Conservation (phyloP, 2,113 vertebrate genomes). For the Lethenteron reissneri region DNA sequence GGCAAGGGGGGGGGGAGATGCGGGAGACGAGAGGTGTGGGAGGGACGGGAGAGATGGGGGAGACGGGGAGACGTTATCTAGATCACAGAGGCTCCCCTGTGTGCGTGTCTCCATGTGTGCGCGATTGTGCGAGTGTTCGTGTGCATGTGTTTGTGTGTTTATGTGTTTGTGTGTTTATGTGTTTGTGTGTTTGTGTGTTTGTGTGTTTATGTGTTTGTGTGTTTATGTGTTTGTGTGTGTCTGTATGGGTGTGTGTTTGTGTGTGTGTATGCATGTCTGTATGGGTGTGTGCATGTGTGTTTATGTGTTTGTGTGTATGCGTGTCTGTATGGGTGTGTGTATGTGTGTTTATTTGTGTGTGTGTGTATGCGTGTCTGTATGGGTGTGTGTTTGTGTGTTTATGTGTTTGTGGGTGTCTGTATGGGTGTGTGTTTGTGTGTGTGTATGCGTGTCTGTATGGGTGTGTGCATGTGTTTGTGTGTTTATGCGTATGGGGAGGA, state of each 20-base stretch:
- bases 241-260: neutral
- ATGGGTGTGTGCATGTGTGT: neutral
- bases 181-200: neutral
- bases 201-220: conserved; percentile 5
- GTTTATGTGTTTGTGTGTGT: conserved; percentile 1
- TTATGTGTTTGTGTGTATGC: neutral
- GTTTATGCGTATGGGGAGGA: too few species aligned
- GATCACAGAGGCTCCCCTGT: too few species aligned
- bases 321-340: neutral
- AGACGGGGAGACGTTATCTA: too few species aligned
- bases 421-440: neutral
- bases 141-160: too few species aligned
- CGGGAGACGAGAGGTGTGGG: too few species aligned
- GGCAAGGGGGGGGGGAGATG: too few species aligned
- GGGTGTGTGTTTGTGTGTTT: conserved; percentile 2
- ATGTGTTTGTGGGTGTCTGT: neutral
- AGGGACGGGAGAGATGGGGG: too few species aligned
- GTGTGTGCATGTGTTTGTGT: neutral
- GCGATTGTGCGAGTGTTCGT: too few species aligned
- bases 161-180: neutral
- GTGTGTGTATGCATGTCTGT: neutral
- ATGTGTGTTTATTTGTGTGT: conserved; percentile 2
- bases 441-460: neutral
- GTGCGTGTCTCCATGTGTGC: too few species aligned
- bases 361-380: neutral